These are phyloP conservation scores for Lagenorhynchus albirostris DNA, from an alignment of 2,113 vertebrate genomes.

Conservation along the genomic window DNA sequence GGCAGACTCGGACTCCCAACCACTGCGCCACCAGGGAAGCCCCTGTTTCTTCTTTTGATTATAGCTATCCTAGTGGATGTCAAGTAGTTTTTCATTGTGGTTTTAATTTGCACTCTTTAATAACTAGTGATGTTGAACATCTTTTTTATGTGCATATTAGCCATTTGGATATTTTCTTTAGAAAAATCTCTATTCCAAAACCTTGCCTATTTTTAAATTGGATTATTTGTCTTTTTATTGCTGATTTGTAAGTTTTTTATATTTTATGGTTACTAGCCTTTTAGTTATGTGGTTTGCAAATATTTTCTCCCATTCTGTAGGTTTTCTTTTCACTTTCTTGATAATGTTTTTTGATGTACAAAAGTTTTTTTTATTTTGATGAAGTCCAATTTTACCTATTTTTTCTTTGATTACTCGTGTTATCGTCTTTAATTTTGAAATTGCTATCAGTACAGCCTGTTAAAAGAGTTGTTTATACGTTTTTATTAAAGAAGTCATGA, in stretches of 20 bases:
- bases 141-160: not conserved
- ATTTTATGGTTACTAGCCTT: not conserved
- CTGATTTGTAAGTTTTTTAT: not conserved
- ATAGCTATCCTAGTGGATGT: not conserved
- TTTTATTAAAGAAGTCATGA: slow-evolving; percentile 2
- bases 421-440: not conserved
- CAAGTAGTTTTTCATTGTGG: not conserved
- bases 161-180: not conserved
- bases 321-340: not conserved
- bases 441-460: not conserved
- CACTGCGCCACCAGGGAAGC: too few species aligned
- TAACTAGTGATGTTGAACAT: not conserved
- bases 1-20: too few species aligned
- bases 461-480: slow-evolving; percentile 9
- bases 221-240: slow-evolving; percentile 18
- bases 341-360: not conserved
- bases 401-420: not conserved
- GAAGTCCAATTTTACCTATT: not conserved
- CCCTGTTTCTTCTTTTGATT: not conserved
- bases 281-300: not conserved
- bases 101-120: slow-evolving; percentile 4
- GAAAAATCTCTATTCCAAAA: not conserved
- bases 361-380: not conserved
- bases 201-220: not conserved
- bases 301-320: not conserved